Evolutionary conservation across 2,797 vertebrate genomes (phyloP), one percentile per base, ranked within the genome.

Genomic region (Buceros bicornis): DNA sequence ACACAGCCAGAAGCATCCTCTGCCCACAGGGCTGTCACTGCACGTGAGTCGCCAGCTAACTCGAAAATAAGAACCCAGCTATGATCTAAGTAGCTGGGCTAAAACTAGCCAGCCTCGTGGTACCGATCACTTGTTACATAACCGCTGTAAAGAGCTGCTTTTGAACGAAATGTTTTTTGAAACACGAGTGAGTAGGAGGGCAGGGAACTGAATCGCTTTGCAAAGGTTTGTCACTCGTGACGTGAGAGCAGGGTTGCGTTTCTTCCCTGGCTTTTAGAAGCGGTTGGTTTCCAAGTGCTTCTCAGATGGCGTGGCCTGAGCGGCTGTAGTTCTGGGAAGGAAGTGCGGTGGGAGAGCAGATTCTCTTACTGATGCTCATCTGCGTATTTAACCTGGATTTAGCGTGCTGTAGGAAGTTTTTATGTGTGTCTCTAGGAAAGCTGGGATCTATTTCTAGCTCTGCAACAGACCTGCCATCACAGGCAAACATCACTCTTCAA

Each of bases 181-280:
- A 84, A 47, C 70, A 24, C 0, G 6, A 90, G 50, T 22, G 88
- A 89, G 94, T 92, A 24, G 96, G 91, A 94, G 85, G 78, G 53
- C 37, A 92, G 93, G 84, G 83, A 93, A 89, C 60, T 4, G 1
- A 80, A 89, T 89, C 4, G 0, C 66, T 95, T 88, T 90, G 82
- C 51, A 25, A 70, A 92, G 66, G 73, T 96, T 94, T 90, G 87
- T 95, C 89, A 29, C 82, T 76, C 37, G 40, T 94, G 94, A 95
- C 21, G 45, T 79, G 82, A 87, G 65, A 89, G 80, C 74, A n/a
- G 80, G n/a, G 43, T 77, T 93, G 33, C 1, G 1, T 29, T 79
- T 79, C 86, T 95, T 43, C 64, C 42, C 61, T 54, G n/a, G n/a
- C 45, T 93, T 87, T 69, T 60, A 53, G 85, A 88, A 76, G 37